phyloP scores from a whole-genome alignment of 2,113 vertebrate genomes.

The Caranx melampygus region DNA sequence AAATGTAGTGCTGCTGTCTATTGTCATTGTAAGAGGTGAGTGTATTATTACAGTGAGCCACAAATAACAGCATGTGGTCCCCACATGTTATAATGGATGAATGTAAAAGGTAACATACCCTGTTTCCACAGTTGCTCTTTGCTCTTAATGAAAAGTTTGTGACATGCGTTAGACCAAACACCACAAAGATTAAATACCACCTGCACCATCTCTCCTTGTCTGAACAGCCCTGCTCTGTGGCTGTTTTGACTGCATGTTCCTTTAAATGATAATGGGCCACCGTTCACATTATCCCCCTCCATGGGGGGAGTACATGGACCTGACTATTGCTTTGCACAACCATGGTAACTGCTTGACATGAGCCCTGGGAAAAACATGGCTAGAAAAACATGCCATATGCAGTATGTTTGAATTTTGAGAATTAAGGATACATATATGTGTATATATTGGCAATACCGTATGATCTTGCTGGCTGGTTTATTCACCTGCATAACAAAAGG shows the following conservation, averaged over 20 bases:
- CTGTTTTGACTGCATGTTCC: not conserved
- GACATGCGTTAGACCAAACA: not conserved
- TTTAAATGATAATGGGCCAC: not conserved
- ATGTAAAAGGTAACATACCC: not conserved
- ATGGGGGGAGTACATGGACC: too few relatives aligned
- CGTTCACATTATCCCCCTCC: not conserved
- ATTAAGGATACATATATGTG: too few relatives aligned
- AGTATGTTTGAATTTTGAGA: too few relatives aligned
- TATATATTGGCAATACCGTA: too few relatives aligned
- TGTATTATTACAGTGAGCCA: constrained; percentile 16
- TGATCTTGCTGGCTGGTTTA: too few relatives aligned
- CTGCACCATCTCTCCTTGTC: too few relatives aligned
- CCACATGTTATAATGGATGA: not conserved
- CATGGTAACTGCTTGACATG: too few relatives aligned
- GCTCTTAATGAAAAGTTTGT: not conserved
- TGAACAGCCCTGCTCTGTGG: too few relatives aligned
- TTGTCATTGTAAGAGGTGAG: constrained; percentile 14
- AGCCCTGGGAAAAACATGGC: too few relatives aligned
- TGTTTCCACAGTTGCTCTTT: not conserved
- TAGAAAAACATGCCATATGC: too few relatives aligned
- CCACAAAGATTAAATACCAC: not conserved
- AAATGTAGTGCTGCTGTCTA: constrained; percentile 12
- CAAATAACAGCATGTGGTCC: constrained; percentile 20
- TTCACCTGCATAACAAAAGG: too few relatives aligned
- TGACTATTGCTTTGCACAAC: too few relatives aligned